Base-by-base conservation (phyloP, 2,797 vertebrate genomes). In the Sebastes trivittatus region DNA sequence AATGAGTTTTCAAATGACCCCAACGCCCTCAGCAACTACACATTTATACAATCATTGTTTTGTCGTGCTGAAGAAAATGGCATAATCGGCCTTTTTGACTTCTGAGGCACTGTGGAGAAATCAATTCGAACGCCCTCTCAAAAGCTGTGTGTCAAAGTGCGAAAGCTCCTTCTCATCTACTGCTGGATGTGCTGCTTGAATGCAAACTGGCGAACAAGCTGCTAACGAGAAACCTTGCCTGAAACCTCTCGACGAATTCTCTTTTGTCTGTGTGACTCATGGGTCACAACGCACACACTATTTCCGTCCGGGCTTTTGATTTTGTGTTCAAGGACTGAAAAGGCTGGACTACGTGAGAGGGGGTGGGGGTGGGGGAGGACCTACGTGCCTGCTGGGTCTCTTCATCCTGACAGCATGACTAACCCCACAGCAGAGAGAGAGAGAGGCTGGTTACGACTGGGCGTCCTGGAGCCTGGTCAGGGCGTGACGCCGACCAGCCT, bases 321-420 rank as follows among this genome's bases (percentile, higher is more conserved):
- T 30, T 8, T 42, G 36, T 74, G 58, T 65, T 64, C 4, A 5
- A 64, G 61, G 36, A 73, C 27, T 11, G 36, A 70, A 67, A 13
- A 66, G 66, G 58, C 60, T 23, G 60, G 78, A n/a, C 70, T 61
- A 63, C 1, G 71, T 78, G 80, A 85, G 74, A 29, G 23, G 60
- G 23, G 11, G 52, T 36, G 55, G 67, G 54, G 60, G 27, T 58
- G 67, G 54, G 11, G 59, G 55, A 65, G 58, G 56, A 29, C n/a
- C 72, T 72, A 67, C 7, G n/a, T 76, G 81, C 65, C 83, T 71
- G 69, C 36, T 54, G 82, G 83, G 75, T 80, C 62, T 77, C 69
- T 72, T 66, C 76, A 67, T 74, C 70, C 36, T 65, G 77, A 69
- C 69, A 56, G 52, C 72, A 32, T 75, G 79, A 89, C 71, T 75